phyloP scores from a whole-genome alignment of 2,888 invertebrate genomes.

The Heteromurus nitidus region DNA sequence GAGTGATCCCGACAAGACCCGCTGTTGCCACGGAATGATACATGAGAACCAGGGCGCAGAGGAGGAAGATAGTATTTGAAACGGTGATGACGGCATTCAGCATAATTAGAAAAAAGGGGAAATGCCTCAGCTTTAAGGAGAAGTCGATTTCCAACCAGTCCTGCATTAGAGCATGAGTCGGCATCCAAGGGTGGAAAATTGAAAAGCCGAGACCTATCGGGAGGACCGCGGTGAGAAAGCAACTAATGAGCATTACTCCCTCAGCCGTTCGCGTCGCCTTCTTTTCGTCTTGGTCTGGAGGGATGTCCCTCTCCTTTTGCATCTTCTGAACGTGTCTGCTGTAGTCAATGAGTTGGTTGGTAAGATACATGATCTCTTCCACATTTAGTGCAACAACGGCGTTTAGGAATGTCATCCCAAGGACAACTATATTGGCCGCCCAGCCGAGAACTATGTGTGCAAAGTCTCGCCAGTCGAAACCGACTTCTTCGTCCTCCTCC shows the following conservation, averaged over 20 bases:
- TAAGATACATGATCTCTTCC: neutral
- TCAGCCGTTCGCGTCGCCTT: neutral
- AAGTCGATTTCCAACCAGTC: slow-evolving; percentile 1
- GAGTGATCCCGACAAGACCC: neutral
- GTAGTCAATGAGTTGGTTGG: neutral
- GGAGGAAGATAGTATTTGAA: neutral
- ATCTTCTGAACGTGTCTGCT: neutral
- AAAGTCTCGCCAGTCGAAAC: neutral
- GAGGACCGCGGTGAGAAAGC: neutral
- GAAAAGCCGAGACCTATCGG: neutral
- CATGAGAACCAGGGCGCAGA: neutral
- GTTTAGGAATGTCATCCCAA: neutral
- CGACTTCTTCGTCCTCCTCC: neutral
- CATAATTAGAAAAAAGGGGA: neutral
- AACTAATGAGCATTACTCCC: neutral
- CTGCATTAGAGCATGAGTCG: neutral
- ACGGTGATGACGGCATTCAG: neutral
- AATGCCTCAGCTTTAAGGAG: neutral
- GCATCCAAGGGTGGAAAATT: neutral
- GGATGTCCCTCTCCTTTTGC: neutral
- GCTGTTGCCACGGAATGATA: neutral
- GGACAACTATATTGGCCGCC: neutral
- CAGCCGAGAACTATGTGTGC: neutral
- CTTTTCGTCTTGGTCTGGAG: neutral
- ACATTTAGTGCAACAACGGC: neutral